Percentiles rank a stretch among this genome's conserved stretches.
These are phyloP conservation scores for Theonella swinhoei DNA, from an alignment of 37 sponge, comb jelly and placozoan species.

Conservation along the genomic window DNA sequence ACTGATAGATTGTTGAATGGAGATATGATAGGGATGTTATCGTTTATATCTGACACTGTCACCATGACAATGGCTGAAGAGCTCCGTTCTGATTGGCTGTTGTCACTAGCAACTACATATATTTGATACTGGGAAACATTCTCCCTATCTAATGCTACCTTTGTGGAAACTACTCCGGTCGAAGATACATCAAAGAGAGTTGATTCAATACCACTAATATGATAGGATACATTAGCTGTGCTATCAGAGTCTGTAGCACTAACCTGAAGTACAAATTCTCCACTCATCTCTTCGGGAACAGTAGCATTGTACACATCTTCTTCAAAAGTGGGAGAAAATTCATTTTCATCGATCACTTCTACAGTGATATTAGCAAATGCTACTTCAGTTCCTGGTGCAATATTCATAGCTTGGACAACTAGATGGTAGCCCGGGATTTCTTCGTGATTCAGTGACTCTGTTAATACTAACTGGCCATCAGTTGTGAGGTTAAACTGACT, in stretches of 20 bases:
- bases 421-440: neutral
- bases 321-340: slow-evolving; percentile 64
- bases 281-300: slow-evolving; percentile 38
- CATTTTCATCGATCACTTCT: slow-evolving; percentile 58
- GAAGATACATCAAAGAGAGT: neutral
- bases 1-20: neutral
- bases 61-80: slow-evolving; percentile 44
- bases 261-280: slow-evolving; percentile 34
- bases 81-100: slow-evolving; percentile 10
- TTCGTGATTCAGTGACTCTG: slow-evolving; percentile 41
- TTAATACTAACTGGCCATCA: slow-evolving; percentile 21
- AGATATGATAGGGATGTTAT: slow-evolving; percentile 62
- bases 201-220: neutral
- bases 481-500: slow-evolving; percentile 14
- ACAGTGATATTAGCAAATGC: slow-evolving; percentile 27
- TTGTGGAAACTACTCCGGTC: slow-evolving; percentile 18
- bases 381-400: neutral
- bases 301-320: neutral
- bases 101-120: slow-evolving; percentile 58
- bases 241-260: slow-evolving; percentile 49
- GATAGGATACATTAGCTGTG: slow-evolving; percentile 46
- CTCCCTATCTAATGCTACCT: slow-evolving; percentile 51
- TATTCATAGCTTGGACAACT: slow-evolving; percentile 17
- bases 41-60: slow-evolving; percentile 66
- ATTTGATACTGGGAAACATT: slow-evolving; percentile 6